These are phyloP conservation scores for Brachypteracias leptosomus DNA, from an alignment of 2,113 vertebrate species.

Conservation along the genomic window DNA sequence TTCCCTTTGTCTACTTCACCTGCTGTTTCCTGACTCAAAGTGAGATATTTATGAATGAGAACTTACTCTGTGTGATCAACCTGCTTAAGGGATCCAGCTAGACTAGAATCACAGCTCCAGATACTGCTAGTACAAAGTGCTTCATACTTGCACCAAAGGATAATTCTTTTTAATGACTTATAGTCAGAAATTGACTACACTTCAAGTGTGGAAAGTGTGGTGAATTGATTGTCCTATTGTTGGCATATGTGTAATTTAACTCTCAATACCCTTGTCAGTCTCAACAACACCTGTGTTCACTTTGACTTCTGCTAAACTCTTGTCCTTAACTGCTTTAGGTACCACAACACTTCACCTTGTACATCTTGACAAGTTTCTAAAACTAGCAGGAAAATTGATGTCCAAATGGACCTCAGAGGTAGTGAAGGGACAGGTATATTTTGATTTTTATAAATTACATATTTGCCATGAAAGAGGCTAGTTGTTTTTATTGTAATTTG, in stretches of 20 bases:
- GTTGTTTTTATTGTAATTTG: neutral
- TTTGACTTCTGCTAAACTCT: neutral
- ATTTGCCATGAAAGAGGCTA: neutral
- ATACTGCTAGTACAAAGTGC: neutral
- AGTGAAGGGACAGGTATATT: neutral
- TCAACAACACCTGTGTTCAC: neutral
- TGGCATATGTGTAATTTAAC: neutral
- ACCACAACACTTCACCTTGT: neutral
- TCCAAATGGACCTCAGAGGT: neutral
- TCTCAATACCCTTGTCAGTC: neutral
- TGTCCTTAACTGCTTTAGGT: neutral
- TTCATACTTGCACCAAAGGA: neutral
- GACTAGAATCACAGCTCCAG: neutral
- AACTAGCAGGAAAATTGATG: neutral
- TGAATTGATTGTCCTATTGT: neutral
- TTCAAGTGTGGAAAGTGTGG: neutral
- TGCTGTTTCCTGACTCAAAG: neutral
- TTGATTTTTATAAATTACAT: neutral
- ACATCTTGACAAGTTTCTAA: neutral
- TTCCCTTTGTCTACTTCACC: neutral
- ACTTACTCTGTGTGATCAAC: neutral
- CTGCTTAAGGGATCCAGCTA: neutral
- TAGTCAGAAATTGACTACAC: neutral
- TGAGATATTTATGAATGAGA: neutral
- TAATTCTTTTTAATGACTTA: neutral